phyloP scores from a whole-genome alignment of 2,113 vertebrate species.

The Mesocricetus auratus region DNA sequence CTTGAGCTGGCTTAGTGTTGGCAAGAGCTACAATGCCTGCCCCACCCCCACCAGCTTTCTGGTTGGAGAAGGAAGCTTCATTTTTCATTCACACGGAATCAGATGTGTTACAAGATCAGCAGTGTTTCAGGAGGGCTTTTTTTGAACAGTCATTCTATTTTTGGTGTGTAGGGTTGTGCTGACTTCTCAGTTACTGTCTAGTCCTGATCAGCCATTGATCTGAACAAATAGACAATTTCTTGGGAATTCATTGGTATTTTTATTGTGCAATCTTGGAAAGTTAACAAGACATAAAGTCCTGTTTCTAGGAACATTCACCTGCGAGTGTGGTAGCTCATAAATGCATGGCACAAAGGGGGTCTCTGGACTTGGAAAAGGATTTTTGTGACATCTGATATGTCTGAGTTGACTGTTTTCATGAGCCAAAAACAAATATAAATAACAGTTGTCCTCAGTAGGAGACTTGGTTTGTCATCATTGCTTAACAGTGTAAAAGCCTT shows the following conservation, averaged over 20 bases:
- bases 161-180: background rate
- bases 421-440: background rate
- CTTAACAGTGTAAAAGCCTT: background rate
- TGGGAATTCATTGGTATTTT: slow-evolving; percentile 26
- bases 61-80: background rate
- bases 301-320: background rate
- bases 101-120: background rate
- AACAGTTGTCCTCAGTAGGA: background rate
- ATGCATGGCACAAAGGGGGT: too few relatives aligned
- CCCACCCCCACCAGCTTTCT: background rate
- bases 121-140: background rate
- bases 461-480: background rate
- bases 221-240: slow-evolving; percentile 7
- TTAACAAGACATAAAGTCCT: background rate
- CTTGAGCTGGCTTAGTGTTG: background rate
- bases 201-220: background rate
- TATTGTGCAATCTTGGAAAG: background rate
- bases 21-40: background rate
- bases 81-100: background rate
- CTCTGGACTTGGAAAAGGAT: background rate
- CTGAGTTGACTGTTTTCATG: background rate
- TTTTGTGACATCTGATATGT: background rate
- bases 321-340: background rate
- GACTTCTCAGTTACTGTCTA: slow-evolving; percentile 46
- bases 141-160: background rate